Base-by-base conservation (phyloP, 2,113 vertebrate genomes). In the Dendrocopos noguchii region DNA sequence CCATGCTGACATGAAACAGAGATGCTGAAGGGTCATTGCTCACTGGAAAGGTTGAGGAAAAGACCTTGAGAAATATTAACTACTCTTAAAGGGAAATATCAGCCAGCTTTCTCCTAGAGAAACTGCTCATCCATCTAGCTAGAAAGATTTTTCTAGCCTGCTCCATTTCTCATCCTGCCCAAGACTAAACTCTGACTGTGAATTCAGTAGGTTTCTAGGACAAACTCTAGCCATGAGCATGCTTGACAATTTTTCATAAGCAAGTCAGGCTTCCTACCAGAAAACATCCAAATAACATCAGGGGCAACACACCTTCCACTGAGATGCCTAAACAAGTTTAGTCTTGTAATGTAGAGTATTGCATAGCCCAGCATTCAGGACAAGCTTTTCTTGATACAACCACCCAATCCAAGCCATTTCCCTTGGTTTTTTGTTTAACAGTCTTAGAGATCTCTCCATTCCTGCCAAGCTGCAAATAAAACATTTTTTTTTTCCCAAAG, bases 1-100 rank as follows among this genome's bases (percentile, higher is more conserved):
- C 8, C 9, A 6, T n/a, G n/a, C 17, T 53, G 63, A 36, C 0
- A 0, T 22, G 20, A 77, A 78, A 18, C 15, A 50, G 56, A 7
- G 28, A 17, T 60, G 28, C 28, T 70, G 27, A 79, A 72, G 55
- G 64, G 31, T 60, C 52, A 57, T 11, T 22, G 39, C 34, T 50
- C 9, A 2, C 12, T 46, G 11, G 39, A 60, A 60, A 87, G 15
- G 44, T 8, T 22, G 8, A 56, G 4, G 56, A 84, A 67, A 9
- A 83, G 56, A 77, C 46, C 22, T 28, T 57, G 36, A 86, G 87
- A 68, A 87, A 65, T 2, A 4, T 22, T 53, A 70, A 80, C 25
- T 61, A 17, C 44, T 61, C 76, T 6, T 11, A 28, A 89, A 47
- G 4, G 4, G 6, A 12, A 86, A 67, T 46, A 50, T 22, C 47